phyloP scores from a whole-genome alignment of 2,797 vertebrate genomes.

The Tachyglossus aculeatus region DNA sequence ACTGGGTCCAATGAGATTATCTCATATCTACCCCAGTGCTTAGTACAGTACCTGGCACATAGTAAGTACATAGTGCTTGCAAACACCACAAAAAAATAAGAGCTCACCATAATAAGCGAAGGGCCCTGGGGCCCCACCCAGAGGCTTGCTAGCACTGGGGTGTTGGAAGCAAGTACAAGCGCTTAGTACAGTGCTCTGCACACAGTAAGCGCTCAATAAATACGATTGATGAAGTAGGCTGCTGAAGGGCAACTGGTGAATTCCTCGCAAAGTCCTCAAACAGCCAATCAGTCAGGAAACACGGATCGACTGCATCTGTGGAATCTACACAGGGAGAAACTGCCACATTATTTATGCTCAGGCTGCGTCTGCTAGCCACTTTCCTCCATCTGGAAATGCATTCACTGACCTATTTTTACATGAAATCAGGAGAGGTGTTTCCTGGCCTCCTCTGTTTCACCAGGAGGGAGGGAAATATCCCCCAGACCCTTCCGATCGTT shows the following conservation, averaged over 20 bases:
- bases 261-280: constrained; percentile 15
- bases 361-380: not conserved
- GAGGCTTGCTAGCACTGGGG: not conserved
- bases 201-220: too few relatives aligned
- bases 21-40: too few relatives aligned
- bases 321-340: constrained; percentile 25
- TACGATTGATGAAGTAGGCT: too few relatives aligned
- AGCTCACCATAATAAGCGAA: not conserved
- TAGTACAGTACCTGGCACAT: too few relatives aligned
- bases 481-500: not conserved
- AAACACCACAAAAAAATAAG: too few relatives aligned
- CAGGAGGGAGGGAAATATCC: not conserved
- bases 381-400: constrained; percentile 2
- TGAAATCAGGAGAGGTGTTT: not conserved
- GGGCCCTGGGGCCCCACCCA: not conserved
- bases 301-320: constrained; percentile 11
- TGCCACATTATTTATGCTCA: not conserved
- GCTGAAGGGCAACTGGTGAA: constrained; percentile 7
- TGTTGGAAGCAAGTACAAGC: constrained; percentile 5
- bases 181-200: too few relatives aligned
- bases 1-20: too few relatives aligned
- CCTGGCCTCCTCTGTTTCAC: not conserved
- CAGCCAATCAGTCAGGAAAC: constrained; percentile 11
- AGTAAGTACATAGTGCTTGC: too few relatives aligned
- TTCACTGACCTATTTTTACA: not conserved